Evolutionary conservation across 2,888 invertebrate species (phyloP).

Genomic region (Drosophila sordidapex): DNA sequence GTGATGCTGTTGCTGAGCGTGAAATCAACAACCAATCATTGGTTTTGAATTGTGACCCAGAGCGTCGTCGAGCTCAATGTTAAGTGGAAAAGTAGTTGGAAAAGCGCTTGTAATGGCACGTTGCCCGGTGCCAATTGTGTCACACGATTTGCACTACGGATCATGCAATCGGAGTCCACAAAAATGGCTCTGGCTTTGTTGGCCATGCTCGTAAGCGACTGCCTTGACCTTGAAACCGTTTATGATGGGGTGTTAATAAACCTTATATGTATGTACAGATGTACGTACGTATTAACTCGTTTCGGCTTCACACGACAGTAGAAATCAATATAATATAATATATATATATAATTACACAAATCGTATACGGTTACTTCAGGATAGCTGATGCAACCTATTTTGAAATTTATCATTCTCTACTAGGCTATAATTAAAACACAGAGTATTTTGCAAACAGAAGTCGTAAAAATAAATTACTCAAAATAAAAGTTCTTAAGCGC

Average conservation of each 20-base stretch:
- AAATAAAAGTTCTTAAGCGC: neutral
- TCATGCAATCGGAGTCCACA: slow-evolving; percentile 27
- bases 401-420: neutral
- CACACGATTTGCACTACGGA: slow-evolving; percentile 12
- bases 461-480: neutral
- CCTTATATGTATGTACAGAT: neutral
- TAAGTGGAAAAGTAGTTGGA: slow-evolving; percentile 16
- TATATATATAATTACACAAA: neutral
- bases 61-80: slow-evolving; percentile 29
- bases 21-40: neutral
- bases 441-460: neutral
- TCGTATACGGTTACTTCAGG: neutral
- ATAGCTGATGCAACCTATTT: neutral
- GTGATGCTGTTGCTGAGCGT: neutral
- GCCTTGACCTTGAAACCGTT: slow-evolving; percentile 55
- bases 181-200: slow-evolving; percentile 30
- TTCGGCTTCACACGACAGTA: neutral
- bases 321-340: neutral
- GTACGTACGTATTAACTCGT: neutral
- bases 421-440: neutral
- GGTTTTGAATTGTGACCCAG: slow-evolving; percentile 34
- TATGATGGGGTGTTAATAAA: slow-evolving; percentile 35
- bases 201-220: slow-evolving; percentile 6
- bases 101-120: slow-evolving; percentile 28
- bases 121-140: slow-evolving; percentile 8